A percentile compares a stretch with the other conserved stretches of the same genome.
These are phyloP conservation scores for Chrysocyon brachyurus DNA, from an alignment of 2,797 vertebrate species.

Conservation along the genomic window DNA sequence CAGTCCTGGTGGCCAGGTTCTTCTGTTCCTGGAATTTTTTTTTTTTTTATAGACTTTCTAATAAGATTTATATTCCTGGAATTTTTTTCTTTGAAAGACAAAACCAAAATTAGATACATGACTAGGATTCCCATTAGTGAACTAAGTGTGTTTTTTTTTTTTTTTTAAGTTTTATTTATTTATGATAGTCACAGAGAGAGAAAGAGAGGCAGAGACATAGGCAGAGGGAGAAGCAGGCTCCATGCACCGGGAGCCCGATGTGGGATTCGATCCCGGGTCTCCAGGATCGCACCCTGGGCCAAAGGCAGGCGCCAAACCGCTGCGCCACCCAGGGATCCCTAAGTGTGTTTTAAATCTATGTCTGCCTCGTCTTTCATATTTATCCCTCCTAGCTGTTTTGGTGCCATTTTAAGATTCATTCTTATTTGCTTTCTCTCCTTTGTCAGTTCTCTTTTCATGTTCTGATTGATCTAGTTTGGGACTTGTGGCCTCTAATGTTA, in stretches of 20 bases:
- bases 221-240: too few species aligned
- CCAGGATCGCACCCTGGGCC: too few species aligned
- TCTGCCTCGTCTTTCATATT: neutral
- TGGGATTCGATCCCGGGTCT: too few species aligned
- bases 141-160: neutral
- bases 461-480: neutral
- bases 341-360: neutral
- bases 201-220: too few species aligned
- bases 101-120: neutral
- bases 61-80: neutral
- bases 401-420: neutral
- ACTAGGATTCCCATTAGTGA: neutral
- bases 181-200: too few species aligned
- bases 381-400: neutral
- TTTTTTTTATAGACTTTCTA: neutral
- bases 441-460: slow-evolving; percentile 17
- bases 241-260: too few species aligned
- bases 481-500: neutral
- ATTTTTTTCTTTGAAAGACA: slow-evolving; percentile 39
- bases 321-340: too few species aligned
- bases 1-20: neutral
- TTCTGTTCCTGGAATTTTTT: neutral
- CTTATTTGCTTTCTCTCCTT: slow-evolving; percentile 22
- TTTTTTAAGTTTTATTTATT: too few species aligned
- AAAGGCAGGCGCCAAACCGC: too few species aligned